A percentile compares a stretch with the other conserved stretches of the same genome.
phyloP scores from a whole-genome alignment of 2,113 vertebrate species.

The Alligator mississippiensis region DNA sequence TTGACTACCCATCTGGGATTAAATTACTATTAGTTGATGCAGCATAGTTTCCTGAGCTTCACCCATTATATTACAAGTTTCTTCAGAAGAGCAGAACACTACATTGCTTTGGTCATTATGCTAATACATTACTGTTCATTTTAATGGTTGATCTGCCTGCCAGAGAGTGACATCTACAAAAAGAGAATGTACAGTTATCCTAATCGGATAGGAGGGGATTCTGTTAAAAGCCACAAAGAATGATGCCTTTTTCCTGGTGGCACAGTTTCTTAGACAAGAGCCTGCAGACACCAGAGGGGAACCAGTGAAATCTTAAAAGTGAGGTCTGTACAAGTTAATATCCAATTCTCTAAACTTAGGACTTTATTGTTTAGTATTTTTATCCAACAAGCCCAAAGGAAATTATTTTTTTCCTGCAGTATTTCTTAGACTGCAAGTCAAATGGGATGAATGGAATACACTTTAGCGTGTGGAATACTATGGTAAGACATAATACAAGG shows the following conservation, averaged over 20 bases:
- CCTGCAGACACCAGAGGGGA: not conserved
- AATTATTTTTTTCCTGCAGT: not conserved
- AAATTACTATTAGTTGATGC: not conserved
- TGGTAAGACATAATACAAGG: not conserved
- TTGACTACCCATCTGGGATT: conserved; percentile 30
- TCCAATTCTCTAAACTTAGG: not conserved
- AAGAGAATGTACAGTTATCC: not conserved
- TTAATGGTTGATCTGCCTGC: not conserved
- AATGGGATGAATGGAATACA: conserved; percentile 9
- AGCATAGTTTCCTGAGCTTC: not conserved
- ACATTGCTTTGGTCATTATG: not conserved
- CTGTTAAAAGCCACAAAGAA: not conserved
- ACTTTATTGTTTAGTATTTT: not conserved
- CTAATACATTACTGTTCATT: not conserved
- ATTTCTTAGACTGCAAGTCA: conserved; percentile 3
- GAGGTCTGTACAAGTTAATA: not conserved
- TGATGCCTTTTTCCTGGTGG: not conserved
- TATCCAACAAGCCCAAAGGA: conserved; percentile 25
- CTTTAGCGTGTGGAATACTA: not conserved
- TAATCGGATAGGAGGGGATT: not conserved
- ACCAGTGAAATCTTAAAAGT: not conserved
- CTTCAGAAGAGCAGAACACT: not conserved
- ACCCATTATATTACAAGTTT: not conserved
- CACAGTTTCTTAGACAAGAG: not conserved
- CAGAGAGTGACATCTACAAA: not conserved